A percentile compares a stretch with the other conserved stretches of the same genome.
phyloP scores from a whole-genome alignment of 2,797 vertebrate species.

The Psittacula echo region DNA sequence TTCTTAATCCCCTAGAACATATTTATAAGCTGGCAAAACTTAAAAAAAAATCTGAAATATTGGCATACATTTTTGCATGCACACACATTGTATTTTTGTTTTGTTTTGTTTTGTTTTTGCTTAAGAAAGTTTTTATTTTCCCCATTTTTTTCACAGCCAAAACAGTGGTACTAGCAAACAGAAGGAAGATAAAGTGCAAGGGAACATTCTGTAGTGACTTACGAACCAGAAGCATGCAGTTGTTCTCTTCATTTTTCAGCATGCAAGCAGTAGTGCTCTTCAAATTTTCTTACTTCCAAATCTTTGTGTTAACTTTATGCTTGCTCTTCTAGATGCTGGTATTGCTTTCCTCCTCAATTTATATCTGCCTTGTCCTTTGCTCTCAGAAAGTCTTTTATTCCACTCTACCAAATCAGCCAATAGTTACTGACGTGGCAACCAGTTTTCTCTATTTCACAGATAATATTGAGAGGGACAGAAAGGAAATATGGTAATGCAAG shows the following conservation, averaged over 20 bases:
- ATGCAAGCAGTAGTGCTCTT: not conserved
- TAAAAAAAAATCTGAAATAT: not conserved
- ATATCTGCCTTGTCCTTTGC: not conserved
- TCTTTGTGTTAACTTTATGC: not conserved
- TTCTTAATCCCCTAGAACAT: not conserved
- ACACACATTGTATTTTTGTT: not conserved
- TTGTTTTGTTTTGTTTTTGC: not conserved
- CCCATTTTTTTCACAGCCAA: not conserved
- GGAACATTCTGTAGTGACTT: not conserved
- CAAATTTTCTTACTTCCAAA: not conserved
- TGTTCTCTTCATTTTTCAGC: not conserved
- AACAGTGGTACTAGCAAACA: not conserved
- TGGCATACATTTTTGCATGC: not conserved
- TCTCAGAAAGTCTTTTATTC: conserved; percentile 30
- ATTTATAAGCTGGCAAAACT: not conserved
- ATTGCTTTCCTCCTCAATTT: conserved; percentile 20
- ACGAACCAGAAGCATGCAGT: not conserved
- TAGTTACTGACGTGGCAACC: not conserved
- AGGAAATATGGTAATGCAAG: not conserved
- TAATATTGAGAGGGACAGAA: not conserved
- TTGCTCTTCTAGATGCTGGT: not conserved
- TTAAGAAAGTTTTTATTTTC: not conserved
- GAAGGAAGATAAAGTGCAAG: not conserved
- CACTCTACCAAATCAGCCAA: not conserved
- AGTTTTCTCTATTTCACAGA: conserved; percentile 31